These are phyloP conservation scores for Ochropleura leucogaster DNA, from an alignment of 2,888 invertebrate species.

Conservation along the genomic window DNA sequence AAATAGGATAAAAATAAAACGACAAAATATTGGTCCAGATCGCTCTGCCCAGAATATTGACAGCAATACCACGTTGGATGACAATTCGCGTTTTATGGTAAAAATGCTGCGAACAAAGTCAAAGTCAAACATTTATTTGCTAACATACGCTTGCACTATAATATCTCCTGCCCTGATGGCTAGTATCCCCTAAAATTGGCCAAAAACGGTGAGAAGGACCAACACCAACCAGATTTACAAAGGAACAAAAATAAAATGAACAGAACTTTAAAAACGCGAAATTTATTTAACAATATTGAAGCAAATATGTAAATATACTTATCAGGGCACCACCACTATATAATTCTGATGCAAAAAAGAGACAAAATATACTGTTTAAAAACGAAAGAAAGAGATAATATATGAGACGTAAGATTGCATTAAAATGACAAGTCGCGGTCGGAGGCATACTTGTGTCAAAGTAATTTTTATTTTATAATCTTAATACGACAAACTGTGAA, in stretches of 20 bases:
- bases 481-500: slow-evolving; percentile 71
- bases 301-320: slow-evolving; percentile 55
- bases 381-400: slow-evolving; percentile 47
- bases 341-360: slow-evolving; percentile 46
- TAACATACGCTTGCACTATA: no score
- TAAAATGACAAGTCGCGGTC: slow-evolving; percentile 64
- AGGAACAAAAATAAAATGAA: slow-evolving; percentile 19
- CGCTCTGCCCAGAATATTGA: no score
- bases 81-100: no score
- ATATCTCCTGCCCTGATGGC: no score
- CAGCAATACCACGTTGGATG: no score
- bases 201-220: no score
- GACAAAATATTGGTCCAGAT: no score
- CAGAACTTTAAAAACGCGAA: slow-evolving; percentile 23
- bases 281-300: slow-evolving; percentile 42
- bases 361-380: slow-evolving; percentile 26
- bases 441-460: slow-evolving; percentile 50
- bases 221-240: neutral
- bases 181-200: no score
- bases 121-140: no score
- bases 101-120: no score
- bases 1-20: no score
- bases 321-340: slow-evolving; percentile 36
- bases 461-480: slow-evolving; percentile 67
- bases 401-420: slow-evolving; percentile 68